Conservation (phyloP, 2,888 invertebrate genomes). For the Napeogenes inachia region DNA sequence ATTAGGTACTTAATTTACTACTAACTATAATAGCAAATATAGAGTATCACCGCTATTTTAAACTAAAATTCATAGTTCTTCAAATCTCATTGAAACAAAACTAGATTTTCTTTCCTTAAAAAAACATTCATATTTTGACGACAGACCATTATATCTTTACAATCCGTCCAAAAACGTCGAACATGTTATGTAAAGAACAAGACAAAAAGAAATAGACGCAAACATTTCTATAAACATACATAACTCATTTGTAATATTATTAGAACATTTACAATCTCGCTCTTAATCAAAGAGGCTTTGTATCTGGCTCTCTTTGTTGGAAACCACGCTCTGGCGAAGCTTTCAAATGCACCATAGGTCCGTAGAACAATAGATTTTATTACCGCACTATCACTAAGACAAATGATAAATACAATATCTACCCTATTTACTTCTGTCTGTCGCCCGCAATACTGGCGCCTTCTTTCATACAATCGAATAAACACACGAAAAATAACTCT, state of each 20-base stretch:
- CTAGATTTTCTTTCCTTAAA: too few species aligned
- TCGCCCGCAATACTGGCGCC: slow-evolving; percentile 62
- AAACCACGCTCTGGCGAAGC: slow-evolving; percentile 36
- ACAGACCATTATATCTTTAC: too few species aligned
- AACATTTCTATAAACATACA: not conserved
- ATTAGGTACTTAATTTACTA: too few species aligned
- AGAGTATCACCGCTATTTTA: too few species aligned
- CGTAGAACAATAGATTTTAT: slow-evolving; percentile 60
- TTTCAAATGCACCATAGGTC: slow-evolving; percentile 35
- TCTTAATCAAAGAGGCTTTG: slow-evolving; percentile 35
- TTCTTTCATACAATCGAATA: slow-evolving; percentile 56
- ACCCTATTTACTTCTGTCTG: slow-evolving; percentile 67
- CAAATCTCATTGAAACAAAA: too few species aligned
- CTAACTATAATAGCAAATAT: too few species aligned
- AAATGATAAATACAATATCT: slow-evolving; percentile 70
- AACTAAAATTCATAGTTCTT: too few species aligned
- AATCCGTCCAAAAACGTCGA: too few species aligned
- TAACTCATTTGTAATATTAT: slow-evolving; percentile 8
- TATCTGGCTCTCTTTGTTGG: slow-evolving; percentile 34
- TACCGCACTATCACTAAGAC: slow-evolving; percentile 67
- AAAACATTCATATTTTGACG: too few species aligned
- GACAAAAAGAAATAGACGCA: not conserved
- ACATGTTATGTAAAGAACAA: too few species aligned
- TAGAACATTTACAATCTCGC: slow-evolving; percentile 25
- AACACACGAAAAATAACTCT: slow-evolving; percentile 47